phyloP scores from a whole-genome alignment of 2,888 invertebrate genomes.

The Phragmatobia fuliginosa region DNA sequence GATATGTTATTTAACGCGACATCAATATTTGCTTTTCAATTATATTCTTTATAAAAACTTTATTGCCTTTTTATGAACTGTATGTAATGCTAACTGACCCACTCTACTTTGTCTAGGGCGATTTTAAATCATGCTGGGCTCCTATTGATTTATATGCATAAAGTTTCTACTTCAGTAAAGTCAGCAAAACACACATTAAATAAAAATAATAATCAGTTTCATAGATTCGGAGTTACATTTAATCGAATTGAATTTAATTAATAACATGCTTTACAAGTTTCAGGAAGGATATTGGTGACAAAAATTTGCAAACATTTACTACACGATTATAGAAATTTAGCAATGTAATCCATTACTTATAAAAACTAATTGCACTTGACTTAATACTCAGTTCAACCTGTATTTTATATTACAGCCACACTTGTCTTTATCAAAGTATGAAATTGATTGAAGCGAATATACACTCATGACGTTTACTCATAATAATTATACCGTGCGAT shows the following conservation, averaged over 20 bases:
- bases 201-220: too few relatives aligned
- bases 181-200: too few relatives aligned
- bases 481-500: conserved; percentile 43
- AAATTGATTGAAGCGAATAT: neutral
- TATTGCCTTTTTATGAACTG: neutral
- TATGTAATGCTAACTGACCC: too few relatives aligned
- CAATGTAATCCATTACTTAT: neutral
- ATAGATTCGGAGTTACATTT: too few relatives aligned
- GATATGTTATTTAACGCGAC: neutral
- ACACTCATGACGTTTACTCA: conserved; percentile 11
- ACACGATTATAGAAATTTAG: neutral
- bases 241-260: too few relatives aligned
- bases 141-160: too few relatives aligned
- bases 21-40: neutral
- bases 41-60: neutral
- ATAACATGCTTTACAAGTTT: too few relatives aligned
- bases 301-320: neutral
- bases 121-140: too few relatives aligned
- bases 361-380: neutral
- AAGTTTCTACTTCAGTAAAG: too few relatives aligned
- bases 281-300: neutral
- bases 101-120: too few relatives aligned
- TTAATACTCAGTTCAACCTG: neutral
- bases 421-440: neutral
- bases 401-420: neutral